A percentile compares a stretch with the other conserved stretches of the same genome.
phyloP scores from a whole-genome alignment of 2,113 vertebrate species.

The Redunca redunca region DNA sequence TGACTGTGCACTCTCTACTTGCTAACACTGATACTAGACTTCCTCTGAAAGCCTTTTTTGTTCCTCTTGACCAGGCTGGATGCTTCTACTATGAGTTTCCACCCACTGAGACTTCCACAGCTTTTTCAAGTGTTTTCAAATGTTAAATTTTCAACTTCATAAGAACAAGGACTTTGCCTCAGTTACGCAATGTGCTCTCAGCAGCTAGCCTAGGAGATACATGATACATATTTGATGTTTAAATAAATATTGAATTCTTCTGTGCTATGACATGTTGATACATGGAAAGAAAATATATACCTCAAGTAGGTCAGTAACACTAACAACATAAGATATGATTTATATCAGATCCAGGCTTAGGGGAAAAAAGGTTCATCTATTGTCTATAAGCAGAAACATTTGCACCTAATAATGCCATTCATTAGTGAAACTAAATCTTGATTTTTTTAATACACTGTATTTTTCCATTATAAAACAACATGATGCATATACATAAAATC shows the following conservation, averaged over 20 bases:
- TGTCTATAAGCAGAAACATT: not conserved
- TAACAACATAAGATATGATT: not conserved
- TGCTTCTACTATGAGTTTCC: not conserved
- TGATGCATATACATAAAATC: not conserved
- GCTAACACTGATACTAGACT: not conserved
- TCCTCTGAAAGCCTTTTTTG: not conserved
- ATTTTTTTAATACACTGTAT: conserved; percentile 11
- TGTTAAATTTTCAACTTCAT: not conserved
- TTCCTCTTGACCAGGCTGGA: not conserved
- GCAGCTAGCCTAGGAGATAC: not conserved
- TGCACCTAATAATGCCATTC: not conserved
- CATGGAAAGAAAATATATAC: not conserved
- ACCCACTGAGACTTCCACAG: not conserved
- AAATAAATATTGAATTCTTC: not conserved
- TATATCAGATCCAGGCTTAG: not conserved
- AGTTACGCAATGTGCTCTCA: not conserved
- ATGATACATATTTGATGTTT: not conserved
- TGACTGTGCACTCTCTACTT: not conserved
- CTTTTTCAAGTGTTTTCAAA: conserved; percentile 18
- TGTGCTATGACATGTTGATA: not conserved
- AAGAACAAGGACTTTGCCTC: not conserved
- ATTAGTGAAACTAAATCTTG: not conserved
- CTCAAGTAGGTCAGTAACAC: not conserved
- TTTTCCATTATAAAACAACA: not conserved
- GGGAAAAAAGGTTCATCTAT: not conserved